phyloP scores from a whole-genome alignment of 2,113 vertebrate species.

The Cyprinodon variegatus region DNA sequence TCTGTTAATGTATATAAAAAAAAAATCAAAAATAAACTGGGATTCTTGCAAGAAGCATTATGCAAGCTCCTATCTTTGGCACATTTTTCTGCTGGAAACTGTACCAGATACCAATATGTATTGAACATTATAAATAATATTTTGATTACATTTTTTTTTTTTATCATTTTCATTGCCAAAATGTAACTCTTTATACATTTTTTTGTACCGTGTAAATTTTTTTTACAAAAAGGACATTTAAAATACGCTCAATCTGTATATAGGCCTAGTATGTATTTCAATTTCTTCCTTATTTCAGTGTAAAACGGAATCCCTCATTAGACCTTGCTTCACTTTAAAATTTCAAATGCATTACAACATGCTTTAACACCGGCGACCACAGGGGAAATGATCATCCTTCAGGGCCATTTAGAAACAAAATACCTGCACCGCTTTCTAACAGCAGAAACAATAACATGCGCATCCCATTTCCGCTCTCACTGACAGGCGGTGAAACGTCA shows the following conservation, averaged over 20 bases:
- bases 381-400: neutral
- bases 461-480: slow-evolving; percentile 68
- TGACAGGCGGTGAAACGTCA: slow-evolving; percentile 73
- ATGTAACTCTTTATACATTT: neutral
- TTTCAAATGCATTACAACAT: neutral
- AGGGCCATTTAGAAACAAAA: slow-evolving; percentile 2
- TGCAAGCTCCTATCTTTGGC: neutral
- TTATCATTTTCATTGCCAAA: neutral
- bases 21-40: neutral
- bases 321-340: neutral
- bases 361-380: neutral
- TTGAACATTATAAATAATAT: too few species aligned
- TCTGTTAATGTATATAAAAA: neutral
- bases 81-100: neutral
- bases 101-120: too few species aligned
- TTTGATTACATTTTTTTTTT: too few species aligned
- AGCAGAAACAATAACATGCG: slow-evolving; percentile 65
- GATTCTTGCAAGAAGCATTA: neutral
- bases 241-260: neutral
- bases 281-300: neutral
- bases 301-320: neutral
- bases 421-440: slow-evolving; percentile 44
- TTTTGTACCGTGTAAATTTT: neutral
- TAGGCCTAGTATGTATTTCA: neutral
- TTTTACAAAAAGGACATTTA: neutral